Evolutionary conservation across 1,140 invertebrate genomes (phyloP).

Genomic region (Solen grandis): DNA sequence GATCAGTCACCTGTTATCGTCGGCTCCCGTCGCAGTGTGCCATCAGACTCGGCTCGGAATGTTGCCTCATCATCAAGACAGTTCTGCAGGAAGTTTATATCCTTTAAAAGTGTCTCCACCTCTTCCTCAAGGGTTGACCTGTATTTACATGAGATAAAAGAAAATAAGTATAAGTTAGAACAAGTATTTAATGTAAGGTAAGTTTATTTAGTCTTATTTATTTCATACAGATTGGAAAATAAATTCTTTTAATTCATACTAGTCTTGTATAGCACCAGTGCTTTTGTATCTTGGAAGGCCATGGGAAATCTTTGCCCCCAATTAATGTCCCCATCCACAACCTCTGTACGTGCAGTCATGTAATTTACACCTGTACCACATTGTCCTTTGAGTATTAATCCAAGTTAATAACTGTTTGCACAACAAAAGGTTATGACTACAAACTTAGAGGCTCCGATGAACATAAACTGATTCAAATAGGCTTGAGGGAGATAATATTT

Average conservation of each 20-base stretch:
- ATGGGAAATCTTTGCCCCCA: background rate
- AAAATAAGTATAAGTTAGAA: no score
- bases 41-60: constrained; percentile 60
- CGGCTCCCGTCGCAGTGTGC: constrained; percentile 65
- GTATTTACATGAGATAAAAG: no score
- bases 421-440: no score
- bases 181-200: no score
- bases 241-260: background rate
- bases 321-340: no score
- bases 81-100: constrained; percentile 72
- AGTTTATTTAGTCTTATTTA: no score
- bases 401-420: no score
- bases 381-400: no score
- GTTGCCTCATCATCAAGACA: constrained; percentile 72
- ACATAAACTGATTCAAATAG: no score
- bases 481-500: no score
- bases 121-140: constrained; percentile 72
- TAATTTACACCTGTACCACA: background rate
- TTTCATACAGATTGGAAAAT: background rate
- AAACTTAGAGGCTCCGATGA: no score
- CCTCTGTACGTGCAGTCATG: background rate
- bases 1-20: constrained; percentile 73
- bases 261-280: background rate
- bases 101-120: constrained; percentile 68
- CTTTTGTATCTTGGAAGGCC: background rate